These are phyloP conservation scores for Ochropleura leucogaster DNA, from an alignment of 2,888 invertebrate species.

Conservation along the genomic window DNA sequence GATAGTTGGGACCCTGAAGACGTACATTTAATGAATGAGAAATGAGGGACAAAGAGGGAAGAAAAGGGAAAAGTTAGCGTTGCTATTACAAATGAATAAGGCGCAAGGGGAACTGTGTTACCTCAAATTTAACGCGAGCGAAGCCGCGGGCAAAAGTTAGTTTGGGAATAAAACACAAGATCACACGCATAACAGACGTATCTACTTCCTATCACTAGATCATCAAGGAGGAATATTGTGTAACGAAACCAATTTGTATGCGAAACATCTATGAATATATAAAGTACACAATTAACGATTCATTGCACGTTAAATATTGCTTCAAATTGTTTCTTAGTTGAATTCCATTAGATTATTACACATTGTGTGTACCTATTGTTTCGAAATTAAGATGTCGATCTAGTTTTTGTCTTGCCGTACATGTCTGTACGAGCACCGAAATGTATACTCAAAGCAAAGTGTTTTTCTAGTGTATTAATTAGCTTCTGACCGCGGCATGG, in stretches of 20 bases:
- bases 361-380: not conserved
- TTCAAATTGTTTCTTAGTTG: conserved; percentile 24
- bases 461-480: too few relatives aligned
- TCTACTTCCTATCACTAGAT: not conserved
- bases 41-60: too few relatives aligned
- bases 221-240: not conserved
- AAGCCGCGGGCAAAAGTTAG: too few relatives aligned
- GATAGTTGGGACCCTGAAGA: too few relatives aligned
- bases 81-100: too few relatives aligned
- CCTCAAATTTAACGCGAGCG: too few relatives aligned
- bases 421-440: too few relatives aligned
- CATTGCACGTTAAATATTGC: conserved; percentile 24
- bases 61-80: too few relatives aligned
- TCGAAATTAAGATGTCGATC: not conserved
- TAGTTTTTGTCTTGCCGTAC: not conserved
- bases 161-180: not conserved
- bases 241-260: conserved; percentile 30
- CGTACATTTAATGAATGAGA: too few relatives aligned
- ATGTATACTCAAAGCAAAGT: too few relatives aligned
- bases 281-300: conserved; percentile 9
- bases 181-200: not conserved
- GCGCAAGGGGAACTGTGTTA: too few relatives aligned
- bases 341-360: not conserved
- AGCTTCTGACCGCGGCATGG: too few relatives aligned
- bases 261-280: conserved; percentile 8